Base-by-base conservation (phyloP, 2,888 invertebrate species). In the Leptopilina drosophilae region DNA sequence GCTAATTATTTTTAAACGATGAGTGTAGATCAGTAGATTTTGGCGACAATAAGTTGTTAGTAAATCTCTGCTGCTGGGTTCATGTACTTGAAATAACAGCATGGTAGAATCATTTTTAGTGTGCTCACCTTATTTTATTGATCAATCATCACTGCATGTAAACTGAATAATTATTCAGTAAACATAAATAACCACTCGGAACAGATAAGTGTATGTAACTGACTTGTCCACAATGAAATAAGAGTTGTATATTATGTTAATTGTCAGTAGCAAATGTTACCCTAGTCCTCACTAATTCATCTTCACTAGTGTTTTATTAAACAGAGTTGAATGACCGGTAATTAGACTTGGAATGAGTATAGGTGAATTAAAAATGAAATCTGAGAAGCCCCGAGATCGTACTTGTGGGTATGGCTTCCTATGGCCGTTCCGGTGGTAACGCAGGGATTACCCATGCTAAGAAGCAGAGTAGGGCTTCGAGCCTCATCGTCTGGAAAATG, bases 401-500 rank as follows among this genome's bases (percentile, higher is more conserved):
- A 91, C 89, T 89, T 89, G 90, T 88, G 90, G 88, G 88, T 49
- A 49, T 90, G 91, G 91, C 91, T 91, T 91, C 91, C 83, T 87
- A 87, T 82, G 84, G 66, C 79, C 82, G 85, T 81, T 84, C 85
- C 87, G 86, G 87, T 86, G 87, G 88, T 88, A 87, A 88, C 87
- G 89, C 88, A 88, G 87, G 91, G 91, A 91, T 91, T 91, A 91
- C 88, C 85, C 84, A 82, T 84, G 87, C 88, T 88, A 89, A 90
- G 90, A 91, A 89, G 88, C 89, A 87, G 87, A 86, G 86, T 87
- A 85, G 90, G 91, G 90, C 90, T 91, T 91, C 91, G 90, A 90
- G 91, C 90, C 89, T 91, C 91, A 92, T 92, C 91, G 91, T 92
- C 91, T 91, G 91, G 91, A 92, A 92, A 92, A 92, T 91, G 90